Base-by-base conservation (phyloP, 2,888 invertebrate species). In the Drosophila peninsularis region DNA sequence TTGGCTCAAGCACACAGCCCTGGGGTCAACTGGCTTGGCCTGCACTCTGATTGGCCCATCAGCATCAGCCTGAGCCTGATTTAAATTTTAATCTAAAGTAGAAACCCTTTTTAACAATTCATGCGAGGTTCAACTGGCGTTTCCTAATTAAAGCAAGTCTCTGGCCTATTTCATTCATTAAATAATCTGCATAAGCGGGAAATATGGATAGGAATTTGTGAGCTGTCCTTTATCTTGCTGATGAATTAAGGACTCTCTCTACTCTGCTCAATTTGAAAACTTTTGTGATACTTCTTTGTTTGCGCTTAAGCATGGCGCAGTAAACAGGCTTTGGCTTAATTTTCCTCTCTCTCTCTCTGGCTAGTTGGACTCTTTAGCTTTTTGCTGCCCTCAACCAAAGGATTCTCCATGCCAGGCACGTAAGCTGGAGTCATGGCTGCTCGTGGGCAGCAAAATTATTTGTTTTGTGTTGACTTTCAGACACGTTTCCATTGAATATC, bases 61-160 rank as follows among this genome's bases (percentile, higher is more conserved):
- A 42, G 44, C 37, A 47, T 68, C 30, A 10, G 30, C 30, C 9
- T 30, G 10, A 10, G 9, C 64, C 68, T 55, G 49, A 64, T 70
- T 82, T 62, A 58, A 73, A 66, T 71, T 75, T 73, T 75, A 64
- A 79, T 56, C 58, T 32, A 14, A 34, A 49, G 34, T 24, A 52
- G 60, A 58, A 44, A 53, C 54, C 45, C 55, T 47, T 78, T 67
- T 41, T 27, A 60, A 39, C 19, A 32, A 79, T 70, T 73, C 44
- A 58, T 56, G 39, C 53, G 44, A 53, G 64, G 50, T 60, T 62
- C 17, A 58, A 75, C 64, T 72, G 69, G 42, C 17, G 39, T 58
- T 56, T 63, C 54, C 27, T 63, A 66, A 84, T 79, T 72, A 84
- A 72, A 63, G 45, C 57, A 27, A 41, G 11, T 1, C 14, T 9